Evolutionary conservation across 2,888 invertebrate genomes (phyloP).

Genomic region (Apodemia hepburni): DNA sequence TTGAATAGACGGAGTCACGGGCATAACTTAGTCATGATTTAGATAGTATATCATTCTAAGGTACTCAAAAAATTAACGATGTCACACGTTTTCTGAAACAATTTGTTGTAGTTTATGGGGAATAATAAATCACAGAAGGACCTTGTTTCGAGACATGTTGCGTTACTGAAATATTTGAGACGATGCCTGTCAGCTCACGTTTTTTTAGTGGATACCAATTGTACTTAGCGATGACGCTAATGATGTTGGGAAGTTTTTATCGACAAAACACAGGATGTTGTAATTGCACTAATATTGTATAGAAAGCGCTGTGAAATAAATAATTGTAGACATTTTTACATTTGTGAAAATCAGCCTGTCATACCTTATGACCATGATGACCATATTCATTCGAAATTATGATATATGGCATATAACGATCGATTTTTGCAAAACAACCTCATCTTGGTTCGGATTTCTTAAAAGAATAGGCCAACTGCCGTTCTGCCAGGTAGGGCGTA

Average conservation of each 20-base stretch:
- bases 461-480: too few relatives aligned
- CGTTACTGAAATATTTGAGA: constrained; percentile 74
- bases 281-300: neutral
- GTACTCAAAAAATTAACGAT: constrained; percentile 42
- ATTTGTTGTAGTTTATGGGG: constrained; percentile 65
- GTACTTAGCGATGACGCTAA: constrained; percentile 56
- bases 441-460: too few relatives aligned
- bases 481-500: too few relatives aligned
- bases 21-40: neutral
- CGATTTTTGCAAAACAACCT: too few relatives aligned
- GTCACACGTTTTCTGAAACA: constrained; percentile 51
- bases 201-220: constrained; percentile 52
- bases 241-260: constrained; percentile 44
- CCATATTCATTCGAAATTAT: too few relatives aligned
- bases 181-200: constrained; percentile 67
- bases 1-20: too few relatives aligned
- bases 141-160: constrained; percentile 65
- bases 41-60: neutral
- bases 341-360: too few relatives aligned
- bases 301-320: neutral
- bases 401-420: too few relatives aligned
- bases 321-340: too few relatives aligned
- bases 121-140: constrained; percentile 64
- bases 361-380: too few relatives aligned
- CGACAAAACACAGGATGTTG: constrained; percentile 4